Evolutionary conservation across 2,888 invertebrate genomes (phyloP).

Genomic region (Eutolmus rufibarbis): DNA sequence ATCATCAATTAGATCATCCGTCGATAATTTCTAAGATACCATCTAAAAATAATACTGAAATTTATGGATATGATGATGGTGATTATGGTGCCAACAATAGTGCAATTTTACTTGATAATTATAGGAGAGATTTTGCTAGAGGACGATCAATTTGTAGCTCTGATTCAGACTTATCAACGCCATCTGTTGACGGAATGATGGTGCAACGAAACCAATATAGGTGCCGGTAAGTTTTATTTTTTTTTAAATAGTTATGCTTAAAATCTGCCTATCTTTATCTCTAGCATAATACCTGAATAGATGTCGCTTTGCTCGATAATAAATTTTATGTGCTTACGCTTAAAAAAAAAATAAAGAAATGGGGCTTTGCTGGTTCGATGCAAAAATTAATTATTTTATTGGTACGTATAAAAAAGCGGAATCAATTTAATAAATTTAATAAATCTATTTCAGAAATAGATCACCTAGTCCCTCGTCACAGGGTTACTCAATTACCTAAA

Average conservation of each 20-base stretch:
- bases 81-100: conserved; percentile 44
- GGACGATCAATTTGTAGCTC: conserved; percentile 68
- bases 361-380: background rate
- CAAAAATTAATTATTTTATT: background rate
- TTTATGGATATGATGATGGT: conserved; percentile 17
- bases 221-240: background rate
- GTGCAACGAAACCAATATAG: background rate
- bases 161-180: conserved; percentile 65
- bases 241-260: background rate
- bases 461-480: background rate
- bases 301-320: background rate
- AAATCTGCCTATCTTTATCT: background rate
- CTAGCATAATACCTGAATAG: background rate
- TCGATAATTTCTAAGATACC: conserved; percentile 43
- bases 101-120: conserved; percentile 1
- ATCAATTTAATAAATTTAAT: background rate
- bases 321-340: background rate
- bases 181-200: background rate
- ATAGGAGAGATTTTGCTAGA: conserved; percentile 73
- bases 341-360: background rate
- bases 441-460: background rate
- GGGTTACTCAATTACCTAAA: background rate
- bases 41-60: background rate
- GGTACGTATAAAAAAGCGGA: background rate
- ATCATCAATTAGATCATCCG: conserved; percentile 35